Evolutionary conservation across 2,797 vertebrate genomes (phyloP).

Genomic region (Tokudaia muenninki): DNA sequence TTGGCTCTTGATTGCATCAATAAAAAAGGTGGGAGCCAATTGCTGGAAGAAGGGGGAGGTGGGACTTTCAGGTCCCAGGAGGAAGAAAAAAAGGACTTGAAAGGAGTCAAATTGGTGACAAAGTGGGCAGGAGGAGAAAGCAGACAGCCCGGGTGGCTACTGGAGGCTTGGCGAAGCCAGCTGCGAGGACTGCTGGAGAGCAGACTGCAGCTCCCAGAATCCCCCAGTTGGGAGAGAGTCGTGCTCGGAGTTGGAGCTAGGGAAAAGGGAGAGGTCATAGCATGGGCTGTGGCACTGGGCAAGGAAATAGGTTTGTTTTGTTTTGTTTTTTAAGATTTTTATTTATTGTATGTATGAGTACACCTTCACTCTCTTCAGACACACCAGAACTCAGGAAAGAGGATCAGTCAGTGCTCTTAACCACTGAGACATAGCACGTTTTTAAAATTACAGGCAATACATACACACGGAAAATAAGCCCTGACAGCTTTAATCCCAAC

Average conservation of each 20-base stretch:
- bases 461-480: background rate
- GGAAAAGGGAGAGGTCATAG: background rate
- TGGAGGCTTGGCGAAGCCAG: background rate
- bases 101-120: too few relatives aligned
- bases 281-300: background rate
- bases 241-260: background rate
- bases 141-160: too few relatives aligned
- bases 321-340: too few relatives aligned
- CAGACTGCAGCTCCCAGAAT: too few relatives aligned
- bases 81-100: background rate
- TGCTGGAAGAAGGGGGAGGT: background rate
- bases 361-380: too few relatives aligned
- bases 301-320: background rate
- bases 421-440: background rate
- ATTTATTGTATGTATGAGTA: too few relatives aligned
- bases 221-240: background rate
- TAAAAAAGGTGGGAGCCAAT: background rate
- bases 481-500: background rate
- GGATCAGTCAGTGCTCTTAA: too few relatives aligned
- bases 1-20: background rate
- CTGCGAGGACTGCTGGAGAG: too few relatives aligned
- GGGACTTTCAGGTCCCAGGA: background rate
- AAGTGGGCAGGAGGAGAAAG: background rate
- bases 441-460: background rate
- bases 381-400: too few relatives aligned